Evolutionary conservation across 1,140 invertebrate species (phyloP).

Genomic region (Micrasema longulum): DNA sequence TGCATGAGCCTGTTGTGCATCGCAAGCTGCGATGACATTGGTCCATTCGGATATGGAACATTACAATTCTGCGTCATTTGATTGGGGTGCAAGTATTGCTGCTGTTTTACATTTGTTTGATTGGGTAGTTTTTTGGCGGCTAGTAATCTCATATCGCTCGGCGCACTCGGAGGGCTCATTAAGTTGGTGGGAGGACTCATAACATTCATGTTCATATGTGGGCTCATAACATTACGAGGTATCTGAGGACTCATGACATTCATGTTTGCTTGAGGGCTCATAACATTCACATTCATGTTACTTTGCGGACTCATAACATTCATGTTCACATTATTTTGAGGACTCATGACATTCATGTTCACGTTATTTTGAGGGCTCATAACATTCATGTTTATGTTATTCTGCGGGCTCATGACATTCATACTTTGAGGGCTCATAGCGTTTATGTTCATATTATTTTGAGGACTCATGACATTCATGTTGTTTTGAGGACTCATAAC

Average conservation of each 20-base stretch:
- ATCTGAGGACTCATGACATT: conserved; percentile 62
- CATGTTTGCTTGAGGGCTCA: conserved; percentile 32
- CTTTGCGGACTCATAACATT: conserved; percentile 43
- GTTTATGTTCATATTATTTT: conserved; percentile 49
- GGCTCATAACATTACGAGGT: conserved; percentile 55
- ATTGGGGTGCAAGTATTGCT: conserved; percentile 23
- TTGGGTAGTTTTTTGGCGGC: conserved; percentile 27
- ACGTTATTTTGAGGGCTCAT: conserved; percentile 36
- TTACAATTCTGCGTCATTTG: conserved; percentile 27
- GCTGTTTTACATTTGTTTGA: conserved; percentile 57
- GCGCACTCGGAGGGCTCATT: conserved; percentile 61
- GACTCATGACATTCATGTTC: conserved; percentile 58
- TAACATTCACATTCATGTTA: conserved; percentile 37
- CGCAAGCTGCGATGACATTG: conserved; percentile 37
- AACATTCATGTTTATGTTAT: conserved; percentile 34
- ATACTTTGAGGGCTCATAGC: conserved; percentile 46
- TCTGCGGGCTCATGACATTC: conserved; percentile 43
- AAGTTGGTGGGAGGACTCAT: conserved; percentile 33
- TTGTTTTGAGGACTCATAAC: conserved; percentile 42
- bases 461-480: conserved; percentile 57
- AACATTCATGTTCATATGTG: conserved; percentile 28
- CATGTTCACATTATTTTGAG: conserved; percentile 62
- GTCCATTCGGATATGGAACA: conserved; percentile 49
- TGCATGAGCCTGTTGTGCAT: conserved; percentile 48
- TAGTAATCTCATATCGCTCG: conserved; percentile 50